Conservation (phyloP, 1,140 invertebrate species). For the Eulimnadia texana region DNA sequence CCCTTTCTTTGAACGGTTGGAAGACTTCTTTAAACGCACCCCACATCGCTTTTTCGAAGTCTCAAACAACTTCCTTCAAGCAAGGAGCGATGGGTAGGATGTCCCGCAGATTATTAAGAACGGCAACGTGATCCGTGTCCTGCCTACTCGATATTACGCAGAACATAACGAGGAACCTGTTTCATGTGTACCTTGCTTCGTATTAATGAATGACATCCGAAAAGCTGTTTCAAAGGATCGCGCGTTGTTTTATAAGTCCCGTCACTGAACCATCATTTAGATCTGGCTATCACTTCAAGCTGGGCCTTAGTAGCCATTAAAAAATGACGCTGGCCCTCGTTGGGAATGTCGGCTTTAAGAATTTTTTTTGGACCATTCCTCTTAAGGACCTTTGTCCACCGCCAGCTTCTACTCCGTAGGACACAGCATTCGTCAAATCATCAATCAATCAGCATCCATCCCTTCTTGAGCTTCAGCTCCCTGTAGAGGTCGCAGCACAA, state of each 20-base stretch:
- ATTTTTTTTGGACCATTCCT: too few species aligned
- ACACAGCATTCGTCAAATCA: too few species aligned
- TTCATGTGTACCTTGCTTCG: neutral
- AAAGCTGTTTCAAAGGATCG: neutral
- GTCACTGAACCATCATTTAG: neutral
- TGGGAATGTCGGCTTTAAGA: neutral
- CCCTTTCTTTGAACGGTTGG: neutral
- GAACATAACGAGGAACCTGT: neutral
- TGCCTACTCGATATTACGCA: neutral
- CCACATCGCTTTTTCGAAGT: constrained; percentile 1
- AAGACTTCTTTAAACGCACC: neutral
- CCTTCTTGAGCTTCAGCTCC: too few species aligned
- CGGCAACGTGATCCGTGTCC: neutral
- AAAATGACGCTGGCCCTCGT: neutral
- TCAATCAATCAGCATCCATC: too few species aligned
- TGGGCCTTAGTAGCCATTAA: neutral
- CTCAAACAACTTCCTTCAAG: neutral
- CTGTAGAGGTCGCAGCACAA: too few species aligned
- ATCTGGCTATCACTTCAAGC: neutral
- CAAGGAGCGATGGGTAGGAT: neutral
- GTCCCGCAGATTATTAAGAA: neutral
- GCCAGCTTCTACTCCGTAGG: too few species aligned
- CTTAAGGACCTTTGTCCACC: too few species aligned
- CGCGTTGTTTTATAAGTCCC: neutral
- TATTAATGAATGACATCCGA: neutral